Conservation (phyloP, 1,140 invertebrate species). For the Drosophila azteca region DNA sequence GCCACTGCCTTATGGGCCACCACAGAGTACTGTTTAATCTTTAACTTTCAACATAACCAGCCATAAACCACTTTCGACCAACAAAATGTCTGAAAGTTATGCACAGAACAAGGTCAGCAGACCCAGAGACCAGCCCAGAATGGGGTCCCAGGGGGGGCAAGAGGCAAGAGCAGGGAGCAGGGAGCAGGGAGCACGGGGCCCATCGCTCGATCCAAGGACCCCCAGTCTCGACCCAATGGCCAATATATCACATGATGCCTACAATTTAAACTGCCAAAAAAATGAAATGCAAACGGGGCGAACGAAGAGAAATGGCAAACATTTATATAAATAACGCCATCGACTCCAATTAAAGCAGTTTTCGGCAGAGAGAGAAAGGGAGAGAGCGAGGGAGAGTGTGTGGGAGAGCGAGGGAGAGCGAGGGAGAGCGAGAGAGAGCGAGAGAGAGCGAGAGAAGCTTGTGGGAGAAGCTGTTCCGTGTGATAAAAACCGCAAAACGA, state of each 20-base stretch:
- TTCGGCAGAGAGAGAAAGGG: slow-evolving; percentile 1
- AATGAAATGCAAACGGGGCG: slow-evolving; percentile 76
- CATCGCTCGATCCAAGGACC: slow-evolving; percentile 27
- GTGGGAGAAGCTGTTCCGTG: slow-evolving; percentile 18
- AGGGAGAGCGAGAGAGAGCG: background rate
- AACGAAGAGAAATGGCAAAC: slow-evolving; percentile 81
- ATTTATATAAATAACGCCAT: slow-evolving; percentile 82
- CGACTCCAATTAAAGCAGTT: slow-evolving; percentile 78
- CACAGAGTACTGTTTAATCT: slow-evolving; percentile 42
- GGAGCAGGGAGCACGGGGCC: slow-evolving; percentile 9
- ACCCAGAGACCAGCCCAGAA: background rate
- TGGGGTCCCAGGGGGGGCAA: too few relatives aligned
- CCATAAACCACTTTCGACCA: slow-evolving; percentile 45
- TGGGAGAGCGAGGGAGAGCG: too few relatives aligned
- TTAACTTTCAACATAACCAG: slow-evolving; percentile 53
- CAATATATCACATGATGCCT: slow-evolving; percentile 77
- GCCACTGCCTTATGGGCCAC: slow-evolving; percentile 39
- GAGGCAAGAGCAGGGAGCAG: too few relatives aligned
- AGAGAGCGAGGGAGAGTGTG: background rate
- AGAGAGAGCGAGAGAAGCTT: background rate
- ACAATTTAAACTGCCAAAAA: slow-evolving; percentile 79
- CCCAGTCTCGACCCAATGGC: slow-evolving; percentile 35
- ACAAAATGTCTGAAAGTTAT: slow-evolving; percentile 37
- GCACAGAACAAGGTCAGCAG: slow-evolving; percentile 67
- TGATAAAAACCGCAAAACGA: slow-evolving; percentile 78